These are phyloP conservation scores for Avahi laniger DNA, from an alignment of 2,797 vertebrate genomes.

Conservation along the genomic window DNA sequence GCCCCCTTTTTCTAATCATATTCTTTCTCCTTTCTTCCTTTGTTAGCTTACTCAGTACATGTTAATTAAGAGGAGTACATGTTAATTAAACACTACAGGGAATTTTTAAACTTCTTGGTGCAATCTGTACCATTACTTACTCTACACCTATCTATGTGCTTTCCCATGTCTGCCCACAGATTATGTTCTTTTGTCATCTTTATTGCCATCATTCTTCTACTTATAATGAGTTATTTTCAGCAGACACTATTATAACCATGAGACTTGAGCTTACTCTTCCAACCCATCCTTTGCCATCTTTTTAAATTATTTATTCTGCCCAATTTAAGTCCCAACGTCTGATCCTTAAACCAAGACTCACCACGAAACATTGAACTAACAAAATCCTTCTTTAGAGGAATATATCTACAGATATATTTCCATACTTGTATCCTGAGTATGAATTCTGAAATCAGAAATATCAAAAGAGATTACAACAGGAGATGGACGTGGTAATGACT, in stretches of 20 bases:
- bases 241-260: background rate
- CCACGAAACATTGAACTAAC: background rate
- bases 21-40: background rate
- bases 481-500: background rate
- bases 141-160: background rate
- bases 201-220: background rate
- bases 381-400: conserved; percentile 13
- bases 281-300: background rate
- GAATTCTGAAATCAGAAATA: background rate
- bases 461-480: background rate
- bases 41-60: background rate
- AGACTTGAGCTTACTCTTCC: background rate
- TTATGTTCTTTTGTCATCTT: background rate
- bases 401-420: background rate
- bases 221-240: conserved; percentile 21
- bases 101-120: background rate
- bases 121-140: background rate
- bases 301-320: background rate
- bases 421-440: background rate
- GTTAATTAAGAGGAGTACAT: background rate
- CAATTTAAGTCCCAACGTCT: background rate
- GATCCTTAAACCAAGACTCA: background rate
- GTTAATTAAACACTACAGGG: background rate
- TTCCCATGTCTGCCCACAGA: background rate
- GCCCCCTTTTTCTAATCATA: background rate